Conservation (phyloP, 2,888 invertebrate genomes). For the Drosophila eohydei region DNA sequence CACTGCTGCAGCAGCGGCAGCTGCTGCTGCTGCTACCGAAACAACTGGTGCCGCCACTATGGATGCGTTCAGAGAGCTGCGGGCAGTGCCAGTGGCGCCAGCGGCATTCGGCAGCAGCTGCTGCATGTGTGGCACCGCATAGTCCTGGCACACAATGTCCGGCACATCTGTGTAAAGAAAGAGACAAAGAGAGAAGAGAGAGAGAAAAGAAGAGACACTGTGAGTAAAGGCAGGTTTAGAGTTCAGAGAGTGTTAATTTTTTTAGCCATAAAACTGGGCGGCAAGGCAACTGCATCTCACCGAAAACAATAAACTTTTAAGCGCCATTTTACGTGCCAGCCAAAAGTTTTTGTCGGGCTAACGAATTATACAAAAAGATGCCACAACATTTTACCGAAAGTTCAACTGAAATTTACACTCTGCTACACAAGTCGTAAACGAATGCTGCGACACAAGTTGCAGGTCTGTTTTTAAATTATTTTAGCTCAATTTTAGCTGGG, state of each 20-base stretch:
- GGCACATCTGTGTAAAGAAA: conserved; percentile 85
- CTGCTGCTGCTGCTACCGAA: conserved; percentile 10
- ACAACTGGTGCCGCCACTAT: conserved; percentile 79
- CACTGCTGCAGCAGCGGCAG: neutral
- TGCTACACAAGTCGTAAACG: conserved; percentile 55
- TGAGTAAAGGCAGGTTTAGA: conserved; percentile 11
- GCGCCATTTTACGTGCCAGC: conserved; percentile 59
- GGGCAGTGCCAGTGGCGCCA: conserved; percentile 49
- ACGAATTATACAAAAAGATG: conserved; percentile 59
- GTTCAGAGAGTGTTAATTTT: conserved; percentile 63
- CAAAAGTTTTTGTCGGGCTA: conserved; percentile 50
- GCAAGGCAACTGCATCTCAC: conserved; percentile 28
- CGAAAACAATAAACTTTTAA: conserved; percentile 61
- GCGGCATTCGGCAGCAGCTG: conserved; percentile 82
- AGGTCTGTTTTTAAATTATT: conserved; percentile 24
- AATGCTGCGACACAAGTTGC: conserved; percentile 7
- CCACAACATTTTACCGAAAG: conserved; percentile 38
- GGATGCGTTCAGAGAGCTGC: conserved; percentile 60
- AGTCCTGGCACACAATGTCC: conserved; percentile 87
- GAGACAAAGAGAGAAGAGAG: conserved; percentile 15
- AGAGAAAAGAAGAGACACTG: conserved; percentile 2
- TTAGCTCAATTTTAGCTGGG: conserved; percentile 4
- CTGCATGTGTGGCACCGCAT: conserved; percentile 88
- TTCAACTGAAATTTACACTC: conserved; percentile 55
- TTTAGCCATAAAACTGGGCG: conserved; percentile 51